These are phyloP conservation scores for Colistium nudipinnis DNA, from an alignment of 2,113 vertebrate species.

Conservation along the genomic window DNA sequence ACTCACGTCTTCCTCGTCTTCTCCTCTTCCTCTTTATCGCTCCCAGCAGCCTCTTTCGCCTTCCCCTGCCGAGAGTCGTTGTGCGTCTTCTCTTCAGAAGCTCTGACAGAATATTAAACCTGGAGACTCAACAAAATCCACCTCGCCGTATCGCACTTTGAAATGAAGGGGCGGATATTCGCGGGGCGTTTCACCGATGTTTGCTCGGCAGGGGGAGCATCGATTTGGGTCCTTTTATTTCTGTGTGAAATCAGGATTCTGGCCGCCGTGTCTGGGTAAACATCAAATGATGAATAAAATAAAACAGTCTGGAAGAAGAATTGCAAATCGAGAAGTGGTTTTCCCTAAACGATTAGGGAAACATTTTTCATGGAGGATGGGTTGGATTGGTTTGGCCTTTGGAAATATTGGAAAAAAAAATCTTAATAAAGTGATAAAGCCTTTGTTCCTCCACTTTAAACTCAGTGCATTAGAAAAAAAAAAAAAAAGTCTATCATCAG, in stretches of 20 bases:
- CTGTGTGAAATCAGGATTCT: conserved; percentile 23
- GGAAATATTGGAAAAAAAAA: too few species aligned
- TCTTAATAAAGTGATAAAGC: too few species aligned
- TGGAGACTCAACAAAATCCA: conserved; percentile 1
- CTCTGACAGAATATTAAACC: conserved; percentile 46
- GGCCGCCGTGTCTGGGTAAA: neutral
- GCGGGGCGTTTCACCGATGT: conserved; percentile 1
- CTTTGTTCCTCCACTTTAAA: too few species aligned
- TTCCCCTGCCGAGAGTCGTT: conserved; percentile 1
- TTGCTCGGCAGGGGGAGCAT: conserved; percentile 17
- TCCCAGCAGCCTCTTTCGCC: neutral
- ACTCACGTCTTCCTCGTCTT: neutral
- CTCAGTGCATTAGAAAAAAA: too few species aligned
- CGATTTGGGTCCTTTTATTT: conserved; percentile 9
- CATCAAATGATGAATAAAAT: conserved; percentile 1
- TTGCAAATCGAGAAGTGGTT: too few species aligned
- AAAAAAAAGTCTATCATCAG: too few species aligned
- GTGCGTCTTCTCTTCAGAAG: neutral
- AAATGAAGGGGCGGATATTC: conserved; percentile 7
- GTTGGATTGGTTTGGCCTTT: too few species aligned
- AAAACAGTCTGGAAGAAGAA: neutral
- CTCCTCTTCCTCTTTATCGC: neutral
- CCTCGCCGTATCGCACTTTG: neutral
- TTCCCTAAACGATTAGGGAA: too few species aligned
- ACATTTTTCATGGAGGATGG: too few species aligned